Percentiles rank a stretch among this genome's conserved stretches.
phyloP scores from a whole-genome alignment of 2,113 vertebrate species.

The Solea solea region DNA sequence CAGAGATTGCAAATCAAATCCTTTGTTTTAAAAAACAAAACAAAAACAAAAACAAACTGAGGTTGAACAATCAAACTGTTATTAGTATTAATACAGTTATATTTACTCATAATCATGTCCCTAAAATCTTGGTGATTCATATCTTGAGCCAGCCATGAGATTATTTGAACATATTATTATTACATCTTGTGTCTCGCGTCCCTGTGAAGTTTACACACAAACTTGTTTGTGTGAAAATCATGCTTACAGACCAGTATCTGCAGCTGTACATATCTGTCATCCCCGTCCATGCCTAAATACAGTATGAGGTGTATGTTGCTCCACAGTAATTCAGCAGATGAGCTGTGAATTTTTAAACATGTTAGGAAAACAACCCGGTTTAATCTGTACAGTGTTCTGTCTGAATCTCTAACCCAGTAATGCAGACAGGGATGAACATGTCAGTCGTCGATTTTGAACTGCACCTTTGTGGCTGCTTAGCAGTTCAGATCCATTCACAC shows the following conservation, averaged over 20 bases:
- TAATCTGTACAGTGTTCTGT: slow-evolving; percentile 1
- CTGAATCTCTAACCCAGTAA: background rate
- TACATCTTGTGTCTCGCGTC: no score
- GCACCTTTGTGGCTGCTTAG: background rate
- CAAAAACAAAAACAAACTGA: no score
- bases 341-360: slow-evolving; percentile 8
- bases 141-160: no score
- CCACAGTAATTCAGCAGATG: background rate
- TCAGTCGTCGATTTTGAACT: background rate
- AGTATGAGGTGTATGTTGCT: background rate
- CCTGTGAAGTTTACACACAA: no score
- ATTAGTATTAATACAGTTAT: no score
- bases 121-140: no score
- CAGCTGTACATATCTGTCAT: background rate
- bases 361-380: background rate
- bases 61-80: no score
- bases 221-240: no score
- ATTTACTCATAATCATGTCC: no score
- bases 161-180: no score
- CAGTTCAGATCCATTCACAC: background rate
- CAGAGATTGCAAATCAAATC: no score
- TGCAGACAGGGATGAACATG: slow-evolving; percentile 2
- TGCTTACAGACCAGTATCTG: background rate
- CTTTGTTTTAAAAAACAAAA: no score
- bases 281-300: background rate